A percentile compares a stretch with the other conserved stretches of the same genome.
Evolutionary conservation across 2,888 invertebrate genomes (phyloP).

Genomic region (Ferrisia virgata): DNA sequence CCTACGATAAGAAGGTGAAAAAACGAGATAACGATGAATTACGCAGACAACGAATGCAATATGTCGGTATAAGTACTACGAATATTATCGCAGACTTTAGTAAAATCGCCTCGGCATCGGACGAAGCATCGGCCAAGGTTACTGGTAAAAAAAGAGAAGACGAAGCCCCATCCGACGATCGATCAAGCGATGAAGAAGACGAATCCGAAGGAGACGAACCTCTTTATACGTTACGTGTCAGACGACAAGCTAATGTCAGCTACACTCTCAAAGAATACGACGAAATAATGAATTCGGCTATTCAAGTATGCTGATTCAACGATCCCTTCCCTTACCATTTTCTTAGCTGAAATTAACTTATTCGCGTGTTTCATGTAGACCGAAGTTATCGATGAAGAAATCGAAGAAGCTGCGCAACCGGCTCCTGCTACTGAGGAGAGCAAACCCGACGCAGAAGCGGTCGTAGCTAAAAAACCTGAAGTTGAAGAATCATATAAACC

Average conservation of each 20-base stretch:
- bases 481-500: conserved; percentile 6
- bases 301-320: conserved; percentile 52
- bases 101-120: conserved; percentile 48
- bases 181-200: conserved; percentile 49
- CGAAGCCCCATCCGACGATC: not conserved
- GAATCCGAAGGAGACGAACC: conserved; percentile 56
- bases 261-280: conserved; percentile 91
- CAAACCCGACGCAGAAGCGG: conserved; percentile 66
- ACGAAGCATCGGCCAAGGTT: conserved; percentile 49
- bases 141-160: not conserved
- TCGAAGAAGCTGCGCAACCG: not conserved
- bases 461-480: conserved; percentile 26
- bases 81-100: conserved; percentile 61
- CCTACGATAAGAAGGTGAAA: conserved; percentile 66
- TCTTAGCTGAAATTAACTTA: not conserved
- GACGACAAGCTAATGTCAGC: conserved; percentile 76
- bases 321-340: not conserved
- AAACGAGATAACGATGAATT: conserved; percentile 65
- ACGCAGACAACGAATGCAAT: conserved; percentile 68
- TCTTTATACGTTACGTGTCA: conserved; percentile 78
- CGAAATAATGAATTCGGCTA: conserved; percentile 89
- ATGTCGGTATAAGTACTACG: conserved; percentile 70
- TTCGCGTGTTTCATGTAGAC: conserved; percentile 34
- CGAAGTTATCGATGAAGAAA: conserved; percentile 43
- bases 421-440: conserved; percentile 53